Conservation (phyloP, 1,140 invertebrate species). For the Lepidurus packardi region DNA sequence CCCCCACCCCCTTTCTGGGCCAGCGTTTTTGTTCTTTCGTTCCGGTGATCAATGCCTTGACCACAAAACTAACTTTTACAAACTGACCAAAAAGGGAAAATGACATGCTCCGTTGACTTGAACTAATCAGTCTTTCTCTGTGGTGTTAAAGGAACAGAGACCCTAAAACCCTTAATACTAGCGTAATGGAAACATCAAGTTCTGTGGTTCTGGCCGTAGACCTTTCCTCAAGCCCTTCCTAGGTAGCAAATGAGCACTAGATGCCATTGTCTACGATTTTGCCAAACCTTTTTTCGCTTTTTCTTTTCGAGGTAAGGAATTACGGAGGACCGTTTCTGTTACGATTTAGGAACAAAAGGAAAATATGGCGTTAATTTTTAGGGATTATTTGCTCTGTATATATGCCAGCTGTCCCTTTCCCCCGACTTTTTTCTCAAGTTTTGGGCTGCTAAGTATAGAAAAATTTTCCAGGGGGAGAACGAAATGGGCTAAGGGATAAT, state of each 20-base stretch:
- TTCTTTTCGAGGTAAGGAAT: not conserved
- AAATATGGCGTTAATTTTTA: no score
- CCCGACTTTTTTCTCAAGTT: not conserved
- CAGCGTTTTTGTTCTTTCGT: not conserved
- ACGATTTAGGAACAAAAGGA: no score
- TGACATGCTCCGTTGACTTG: conserved; percentile 14
- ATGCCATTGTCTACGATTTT: no score
- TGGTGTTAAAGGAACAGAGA: not conserved
- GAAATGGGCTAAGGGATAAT: not conserved
- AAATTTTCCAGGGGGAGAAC: not conserved
- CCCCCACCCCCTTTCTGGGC: not conserved
- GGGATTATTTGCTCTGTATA: not conserved
- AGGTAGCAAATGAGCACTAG: no score
- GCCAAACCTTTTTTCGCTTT: not conserved
- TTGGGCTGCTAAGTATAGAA: conserved; percentile 6
- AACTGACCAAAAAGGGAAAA: conserved; percentile 11
- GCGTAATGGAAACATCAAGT: not conserved
- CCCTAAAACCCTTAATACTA: not conserved
- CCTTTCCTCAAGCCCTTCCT: no score
- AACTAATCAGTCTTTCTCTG: not conserved
- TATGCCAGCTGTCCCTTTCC: not conserved
- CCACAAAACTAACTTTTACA: conserved; percentile 1
- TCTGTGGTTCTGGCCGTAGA: no score
- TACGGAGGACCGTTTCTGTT: not conserved
- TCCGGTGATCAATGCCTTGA: conserved; percentile 10